Base-by-base conservation (phyloP, 2,797 vertebrate species). In the Neomorphus geoffroyi region DNA sequence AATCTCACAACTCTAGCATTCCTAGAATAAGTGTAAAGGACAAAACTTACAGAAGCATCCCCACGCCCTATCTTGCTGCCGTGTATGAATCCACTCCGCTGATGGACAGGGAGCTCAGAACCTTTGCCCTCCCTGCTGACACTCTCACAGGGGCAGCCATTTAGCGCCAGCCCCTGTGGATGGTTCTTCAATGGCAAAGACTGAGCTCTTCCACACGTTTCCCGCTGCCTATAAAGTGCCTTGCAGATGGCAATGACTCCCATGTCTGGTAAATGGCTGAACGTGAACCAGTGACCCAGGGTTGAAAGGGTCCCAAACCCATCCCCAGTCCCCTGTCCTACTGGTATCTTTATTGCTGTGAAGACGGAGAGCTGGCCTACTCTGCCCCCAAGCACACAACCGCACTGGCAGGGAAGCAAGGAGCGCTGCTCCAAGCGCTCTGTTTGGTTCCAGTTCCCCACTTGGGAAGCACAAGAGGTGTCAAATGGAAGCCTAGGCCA, bases 171-270 rank as follows among this genome's bases (percentile, higher is more conserved):
- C 21, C 90, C 93, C 85, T 35, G 37, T 18, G 33, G 67, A 28
- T 33, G 67, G 23, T 15, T 66, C 61, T 77, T 64, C 91, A 61
- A 89, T 27, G 33, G 74, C 82, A 91, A 77, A 78, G 35, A 30
- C 26, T 19, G 41, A 90, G 37, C 7, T 60, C 43, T 84, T 70
- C 67, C 64, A 57, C 53, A 54, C 32, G 22, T 54, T 73, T 73
- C 65, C 74, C 0, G 0, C 60, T 54, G 57, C 26, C 57, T 83
- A 67, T 39, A 61, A 48, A 75, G 24, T 0, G 0, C 23, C n/a
- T 74, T 67, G 65, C 84, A 66, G 35, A 73, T 6, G 4, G 74
- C 2, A 6, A 6, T 67, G 74, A 61, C 48, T 80, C 62, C 71
- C 53, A 87, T 32, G 51, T n/a, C 71, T n/a, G 35, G 28, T 62